phyloP scores from a whole-genome alignment of 2,113 vertebrate genomes.

The Charadrius vociferus region DNA sequence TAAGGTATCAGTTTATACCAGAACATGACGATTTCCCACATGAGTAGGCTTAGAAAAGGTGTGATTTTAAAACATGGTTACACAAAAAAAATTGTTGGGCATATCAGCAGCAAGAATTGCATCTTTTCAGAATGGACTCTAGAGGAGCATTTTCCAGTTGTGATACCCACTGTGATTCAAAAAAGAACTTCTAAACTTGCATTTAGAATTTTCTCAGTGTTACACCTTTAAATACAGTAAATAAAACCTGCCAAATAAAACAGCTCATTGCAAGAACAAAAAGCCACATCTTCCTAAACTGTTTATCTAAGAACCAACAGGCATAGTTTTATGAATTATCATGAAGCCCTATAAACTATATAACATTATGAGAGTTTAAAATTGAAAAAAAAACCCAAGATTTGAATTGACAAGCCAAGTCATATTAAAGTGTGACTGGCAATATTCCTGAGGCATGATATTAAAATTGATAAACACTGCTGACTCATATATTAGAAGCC shows the following conservation, averaged over 20 bases:
- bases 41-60: neutral
- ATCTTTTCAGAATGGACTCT: neutral
- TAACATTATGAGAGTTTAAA: neutral
- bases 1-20: neutral
- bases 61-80: neutral
- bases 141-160: neutral
- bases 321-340: neutral
- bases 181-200: neutral
- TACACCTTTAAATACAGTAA: neutral
- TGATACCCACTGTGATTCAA: slow-evolving; percentile 6
- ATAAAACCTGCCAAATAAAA: neutral
- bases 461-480: slow-evolving; percentile 41
- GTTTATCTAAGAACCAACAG: neutral
- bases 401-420: neutral
- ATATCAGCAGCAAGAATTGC: neutral
- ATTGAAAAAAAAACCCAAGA: neutral
- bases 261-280: neutral
- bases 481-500: slow-evolving; percentile 25
- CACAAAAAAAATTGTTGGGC: neutral
- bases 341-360: neutral
- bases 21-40: neutral
- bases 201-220: slow-evolving; percentile 6
- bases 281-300: neutral
- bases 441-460: slow-evolving; percentile 28
- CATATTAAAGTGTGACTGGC: slow-evolving; percentile 29